Evolutionary conservation across 1,140 invertebrate genomes (phyloP), one percentile per base, ranked within the genome.

Genomic region (Nasonia vitripennis): DNA sequence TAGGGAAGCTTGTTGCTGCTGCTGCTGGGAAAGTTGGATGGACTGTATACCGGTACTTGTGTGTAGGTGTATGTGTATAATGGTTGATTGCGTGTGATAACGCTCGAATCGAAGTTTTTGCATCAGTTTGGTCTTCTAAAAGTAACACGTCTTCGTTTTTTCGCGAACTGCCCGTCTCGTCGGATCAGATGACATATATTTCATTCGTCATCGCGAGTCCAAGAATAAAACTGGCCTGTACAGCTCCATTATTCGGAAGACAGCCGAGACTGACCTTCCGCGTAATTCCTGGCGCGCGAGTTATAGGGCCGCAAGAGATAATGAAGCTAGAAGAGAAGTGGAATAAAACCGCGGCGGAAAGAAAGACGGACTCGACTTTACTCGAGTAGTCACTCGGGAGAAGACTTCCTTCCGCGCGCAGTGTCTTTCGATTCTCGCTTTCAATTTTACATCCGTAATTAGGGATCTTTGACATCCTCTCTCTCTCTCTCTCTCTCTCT

Each of bases 371-470:
- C 7, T 31, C 4, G 62, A 68, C 62, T 27, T 27, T 81, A 81
- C 78, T 81, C 23, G 80, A 81, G 68, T 73, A 67, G 80, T 81
- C 78, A 74, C 78, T 79, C 9, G 31, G 14, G 67, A 14, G 27
- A 45, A 81, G 71, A 12, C 48, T 37, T 31, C n/a, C 37, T 34
- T 31, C 27, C 23, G 23, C 48, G 27, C 70, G 31, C 48, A 3
- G 37, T 27, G 12, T 48, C 73, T 77, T 68, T 68, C 74, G 23
- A 27, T 17, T 83, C 81, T 77, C 55, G 51, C 62, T 83, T 77
- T 83, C 81, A 83, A 83, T 83, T 83, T 83, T 83, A 77, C 81
- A 83, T 83, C 37, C 73, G 74, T 77, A 83, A 83, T 83, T 75
- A 83, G 48, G 74, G 73, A 83, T 83, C 81, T 83, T 77, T 83